Conservation (phyloP, 2,113 vertebrate genomes). For the Rousettus leschenaultii region DNA sequence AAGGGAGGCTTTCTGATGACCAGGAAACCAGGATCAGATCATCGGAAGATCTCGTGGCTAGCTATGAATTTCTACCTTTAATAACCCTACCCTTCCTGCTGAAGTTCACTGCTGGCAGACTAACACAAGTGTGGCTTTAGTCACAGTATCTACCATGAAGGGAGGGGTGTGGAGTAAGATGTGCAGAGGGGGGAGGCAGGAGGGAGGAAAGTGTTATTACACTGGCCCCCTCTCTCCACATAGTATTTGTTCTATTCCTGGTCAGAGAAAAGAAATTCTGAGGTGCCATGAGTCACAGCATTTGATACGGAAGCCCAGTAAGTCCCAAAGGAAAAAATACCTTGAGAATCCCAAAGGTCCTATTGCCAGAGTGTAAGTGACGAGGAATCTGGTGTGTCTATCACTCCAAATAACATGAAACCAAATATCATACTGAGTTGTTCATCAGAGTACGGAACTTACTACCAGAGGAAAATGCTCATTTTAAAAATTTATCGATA, state of each 20-base stretch:
- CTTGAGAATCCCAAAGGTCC: neutral
- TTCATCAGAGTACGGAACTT: neutral
- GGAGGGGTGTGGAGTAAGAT: neutral
- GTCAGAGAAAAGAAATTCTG: neutral
- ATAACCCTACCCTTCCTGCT: neutral
- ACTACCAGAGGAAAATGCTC: neutral
- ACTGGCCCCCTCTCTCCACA: neutral
- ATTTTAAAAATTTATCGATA: neutral
- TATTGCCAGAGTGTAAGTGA: neutral
- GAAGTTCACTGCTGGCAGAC: neutral
- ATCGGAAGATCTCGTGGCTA: neutral
- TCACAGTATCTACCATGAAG: neutral
- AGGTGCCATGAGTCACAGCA: neutral
- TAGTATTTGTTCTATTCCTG: neutral
- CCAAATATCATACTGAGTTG: neutral
- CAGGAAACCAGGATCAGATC: slow-evolving; percentile 7
- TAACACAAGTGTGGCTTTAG: neutral
- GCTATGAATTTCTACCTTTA: neutral
- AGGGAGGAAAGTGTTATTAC: neutral
- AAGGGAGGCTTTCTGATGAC: neutral
- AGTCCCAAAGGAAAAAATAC: neutral
- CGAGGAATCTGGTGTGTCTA: neutral
- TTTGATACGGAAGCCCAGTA: neutral
- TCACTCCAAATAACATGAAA: neutral
- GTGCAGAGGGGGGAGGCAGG: no score